phyloP scores from a whole-genome alignment of 2,888 invertebrate genomes.

The Euspilapteryx auroguttella region DNA sequence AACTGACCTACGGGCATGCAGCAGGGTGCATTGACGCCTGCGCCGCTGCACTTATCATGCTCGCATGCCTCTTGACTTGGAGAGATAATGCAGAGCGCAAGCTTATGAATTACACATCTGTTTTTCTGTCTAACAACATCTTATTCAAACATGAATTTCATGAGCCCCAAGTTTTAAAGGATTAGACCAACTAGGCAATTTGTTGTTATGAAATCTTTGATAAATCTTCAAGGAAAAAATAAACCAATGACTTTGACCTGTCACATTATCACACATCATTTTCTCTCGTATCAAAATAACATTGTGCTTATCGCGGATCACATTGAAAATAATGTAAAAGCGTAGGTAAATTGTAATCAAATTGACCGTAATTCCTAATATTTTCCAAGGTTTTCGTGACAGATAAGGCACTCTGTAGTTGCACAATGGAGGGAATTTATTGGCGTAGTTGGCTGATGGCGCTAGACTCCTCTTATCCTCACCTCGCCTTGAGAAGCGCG shows the following conservation, averaged over 20 bases:
- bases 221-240: too few relatives aligned
- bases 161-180: too few relatives aligned
- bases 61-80: slow-evolving; percentile 47
- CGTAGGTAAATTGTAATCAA: slow-evolving; percentile 10
- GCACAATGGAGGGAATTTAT: slow-evolving; percentile 58
- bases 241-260: too few relatives aligned
- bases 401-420: slow-evolving; percentile 40
- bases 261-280: too few relatives aligned
- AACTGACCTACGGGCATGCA: slow-evolving; percentile 59
- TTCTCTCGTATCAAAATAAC: too few relatives aligned
- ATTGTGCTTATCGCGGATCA: too few relatives aligned
- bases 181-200: too few relatives aligned
- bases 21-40: slow-evolving; percentile 53
- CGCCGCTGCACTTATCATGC: slow-evolving; percentile 46
- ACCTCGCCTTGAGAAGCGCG: slow-evolving; percentile 46
- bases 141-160: too few relatives aligned
- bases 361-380: slow-evolving; percentile 59
- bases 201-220: too few relatives aligned
- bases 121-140: slow-evolving; percentile 26
- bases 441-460: slow-evolving; percentile 49
- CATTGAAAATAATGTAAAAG: too few relatives aligned
- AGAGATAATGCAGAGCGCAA: slow-evolving; percentile 49
- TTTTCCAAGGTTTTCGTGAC: slow-evolving; percentile 40
- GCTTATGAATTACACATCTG: slow-evolving; percentile 53
- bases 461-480: neutral